phyloP scores from a whole-genome alignment of 2,113 vertebrate genomes.

The Speoplatyrhinus poulsoni region DNA sequence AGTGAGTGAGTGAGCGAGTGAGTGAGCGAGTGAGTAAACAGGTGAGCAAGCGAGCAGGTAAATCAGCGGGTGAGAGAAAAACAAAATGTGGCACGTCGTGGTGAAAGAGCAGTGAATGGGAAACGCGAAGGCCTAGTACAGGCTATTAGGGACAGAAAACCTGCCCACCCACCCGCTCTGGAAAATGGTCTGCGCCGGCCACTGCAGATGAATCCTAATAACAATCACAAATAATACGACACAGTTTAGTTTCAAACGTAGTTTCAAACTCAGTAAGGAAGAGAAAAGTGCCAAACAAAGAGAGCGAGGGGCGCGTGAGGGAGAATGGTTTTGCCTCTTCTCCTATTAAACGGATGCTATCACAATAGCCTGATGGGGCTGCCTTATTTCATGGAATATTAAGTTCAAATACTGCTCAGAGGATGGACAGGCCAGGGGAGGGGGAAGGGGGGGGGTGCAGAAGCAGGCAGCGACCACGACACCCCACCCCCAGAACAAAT shows the following conservation, averaged over 20 bases:
- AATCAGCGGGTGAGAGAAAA: no score
- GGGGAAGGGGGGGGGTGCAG: slow-evolving; percentile 46
- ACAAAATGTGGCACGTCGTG: no score
- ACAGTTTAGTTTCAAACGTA: slow-evolving; percentile 85
- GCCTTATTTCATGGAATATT: slow-evolving; percentile 99
- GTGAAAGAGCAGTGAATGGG: not conserved
- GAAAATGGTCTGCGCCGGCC: slow-evolving; percentile 85
- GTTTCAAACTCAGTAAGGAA: slow-evolving; percentile 68
- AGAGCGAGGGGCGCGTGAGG: slow-evolving; percentile 55
- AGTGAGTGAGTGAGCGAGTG: no score
- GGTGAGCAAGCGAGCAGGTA: no score
- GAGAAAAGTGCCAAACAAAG: slow-evolving; percentile 49
- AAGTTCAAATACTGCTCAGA: slow-evolving; percentile 94
- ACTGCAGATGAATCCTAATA: slow-evolving; percentile 85
- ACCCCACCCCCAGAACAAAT: slow-evolving; percentile 43
- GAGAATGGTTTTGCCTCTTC: slow-evolving; percentile 88
- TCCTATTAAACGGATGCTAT: slow-evolving; percentile 97
- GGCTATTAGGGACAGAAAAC: slow-evolving; percentile 91
- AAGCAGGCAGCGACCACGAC: slow-evolving; percentile 24
- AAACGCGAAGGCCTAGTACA: slow-evolving; percentile 64
- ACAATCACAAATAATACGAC: slow-evolving; percentile 77
- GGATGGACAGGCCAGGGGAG: slow-evolving; percentile 82
- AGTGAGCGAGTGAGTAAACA: no score
- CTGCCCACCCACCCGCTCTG: slow-evolving; percentile 85
- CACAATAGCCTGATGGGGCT: slow-evolving; percentile 85